Conservation (phyloP, 2,888 invertebrate species). For the Torymus texanus region DNA sequence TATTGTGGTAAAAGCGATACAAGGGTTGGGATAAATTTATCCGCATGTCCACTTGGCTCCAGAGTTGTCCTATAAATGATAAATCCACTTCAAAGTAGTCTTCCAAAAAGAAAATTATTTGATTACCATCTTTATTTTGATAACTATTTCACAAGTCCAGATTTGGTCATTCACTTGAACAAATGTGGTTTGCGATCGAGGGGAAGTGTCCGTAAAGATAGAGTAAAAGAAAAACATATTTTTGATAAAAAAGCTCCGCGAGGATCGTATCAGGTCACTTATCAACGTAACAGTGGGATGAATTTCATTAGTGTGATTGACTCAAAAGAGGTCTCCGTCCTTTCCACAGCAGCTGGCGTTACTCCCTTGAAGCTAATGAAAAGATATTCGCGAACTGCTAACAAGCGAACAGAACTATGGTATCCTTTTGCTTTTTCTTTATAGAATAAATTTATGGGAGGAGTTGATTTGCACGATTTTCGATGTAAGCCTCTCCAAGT, state of each 20-base stretch:
- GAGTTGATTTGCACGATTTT: too few relatives aligned
- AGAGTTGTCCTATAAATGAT: constrained; percentile 46
- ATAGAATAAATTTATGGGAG: too few relatives aligned
- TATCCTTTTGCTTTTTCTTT: too few relatives aligned
- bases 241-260: constrained; percentile 44
- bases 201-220: constrained; percentile 50
- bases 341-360: too few relatives aligned
- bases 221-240: constrained; percentile 45
- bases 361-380: too few relatives aligned
- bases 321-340: too few relatives aligned
- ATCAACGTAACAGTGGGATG: too few relatives aligned
- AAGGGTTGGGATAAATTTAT: constrained; percentile 31
- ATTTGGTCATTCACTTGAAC: constrained; percentile 44
- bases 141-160: constrained; percentile 46
- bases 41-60: constrained; percentile 31
- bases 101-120: constrained; percentile 20
- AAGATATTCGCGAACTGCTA: too few relatives aligned
- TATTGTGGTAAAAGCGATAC: constrained; percentile 43
- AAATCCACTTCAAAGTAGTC: constrained; percentile 36
- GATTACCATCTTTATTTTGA: constrained; percentile 12
- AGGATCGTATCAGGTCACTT: constrained; percentile 29
- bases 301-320: too few relatives aligned
- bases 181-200: constrained; percentile 50
- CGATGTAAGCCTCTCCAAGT: too few relatives aligned
- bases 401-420: too few relatives aligned